phyloP scores from a whole-genome alignment of 2,888 invertebrate genomes.

The Epicampocera succincta region DNA sequence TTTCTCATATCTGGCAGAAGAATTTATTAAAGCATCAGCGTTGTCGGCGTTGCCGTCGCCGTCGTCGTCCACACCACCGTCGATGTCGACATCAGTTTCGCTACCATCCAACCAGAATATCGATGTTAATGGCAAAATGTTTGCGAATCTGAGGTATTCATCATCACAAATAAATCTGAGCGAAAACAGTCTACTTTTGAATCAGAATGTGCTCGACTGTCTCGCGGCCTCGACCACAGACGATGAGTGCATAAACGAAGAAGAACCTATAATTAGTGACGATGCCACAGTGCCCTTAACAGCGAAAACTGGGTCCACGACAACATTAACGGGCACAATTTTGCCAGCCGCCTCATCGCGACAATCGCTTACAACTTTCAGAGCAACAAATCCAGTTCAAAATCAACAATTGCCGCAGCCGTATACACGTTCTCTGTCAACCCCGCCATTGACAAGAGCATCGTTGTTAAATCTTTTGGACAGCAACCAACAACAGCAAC shows the following conservation, averaged over 20 bases:
- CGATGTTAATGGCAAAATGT: constrained; percentile 73
- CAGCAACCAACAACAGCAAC: constrained; percentile 37
- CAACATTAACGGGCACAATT: constrained; percentile 66
- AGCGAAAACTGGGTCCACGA: constrained; percentile 57
- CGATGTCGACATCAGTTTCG: constrained; percentile 47
- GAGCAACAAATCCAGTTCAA: constrained; percentile 43
- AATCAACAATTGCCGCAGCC: constrained; percentile 49
- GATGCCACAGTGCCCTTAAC: constrained; percentile 70
- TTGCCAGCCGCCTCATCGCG: constrained; percentile 60
- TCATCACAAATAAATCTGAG: constrained; percentile 79
- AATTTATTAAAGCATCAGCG: constrained; percentile 58
- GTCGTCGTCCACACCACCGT: constrained; percentile 61
- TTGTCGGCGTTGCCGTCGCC: constrained; percentile 58
- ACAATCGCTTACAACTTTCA: constrained; percentile 34
- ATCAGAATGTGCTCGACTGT: constrained; percentile 74
- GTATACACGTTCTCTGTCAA: constrained; percentile 61
- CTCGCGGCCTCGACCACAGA: constrained; percentile 50
- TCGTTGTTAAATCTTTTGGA: constrained; percentile 53
- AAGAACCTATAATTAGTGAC: constrained; percentile 72
- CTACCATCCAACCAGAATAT: constrained; percentile 52
- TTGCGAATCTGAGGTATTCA: constrained; percentile 79
- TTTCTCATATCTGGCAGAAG: constrained; percentile 49
- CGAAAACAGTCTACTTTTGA: constrained; percentile 78
- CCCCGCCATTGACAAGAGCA: constrained; percentile 51
- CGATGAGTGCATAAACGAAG: constrained; percentile 59